Percentiles rank a stretch among this genome's conserved stretches.
These are phyloP conservation scores for Mionectes olivaceus DNA, from an alignment of 2,797 vertebrate genomes.

Conservation along the genomic window DNA sequence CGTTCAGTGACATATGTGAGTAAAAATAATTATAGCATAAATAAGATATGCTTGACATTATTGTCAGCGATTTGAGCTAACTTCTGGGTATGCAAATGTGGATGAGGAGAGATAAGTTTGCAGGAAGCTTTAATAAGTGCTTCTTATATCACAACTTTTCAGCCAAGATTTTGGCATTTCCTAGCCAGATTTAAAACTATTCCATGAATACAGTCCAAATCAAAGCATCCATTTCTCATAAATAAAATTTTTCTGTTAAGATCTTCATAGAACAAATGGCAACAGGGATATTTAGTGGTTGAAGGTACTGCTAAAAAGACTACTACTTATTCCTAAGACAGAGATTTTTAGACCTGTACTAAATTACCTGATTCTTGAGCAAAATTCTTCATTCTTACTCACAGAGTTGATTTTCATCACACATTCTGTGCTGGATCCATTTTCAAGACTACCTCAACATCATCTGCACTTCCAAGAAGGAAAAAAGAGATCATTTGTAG, in stretches of 20 bases:
- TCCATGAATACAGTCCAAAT: not conserved
- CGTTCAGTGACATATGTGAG: not conserved
- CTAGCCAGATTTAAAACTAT: not conserved
- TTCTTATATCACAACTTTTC: not conserved
- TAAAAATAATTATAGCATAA: constrained; percentile 34
- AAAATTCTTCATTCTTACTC: not conserved
- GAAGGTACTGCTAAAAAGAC: not conserved
- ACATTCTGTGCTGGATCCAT: not conserved
- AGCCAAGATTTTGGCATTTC: not conserved
- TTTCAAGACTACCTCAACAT: not conserved
- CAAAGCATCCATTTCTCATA: not conserved
- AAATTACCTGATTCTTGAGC: not conserved
- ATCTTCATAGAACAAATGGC: not conserved
- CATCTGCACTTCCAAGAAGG: not conserved
- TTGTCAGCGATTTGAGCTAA: not conserved
- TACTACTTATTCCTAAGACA: not conserved
- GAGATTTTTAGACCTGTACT: not conserved
- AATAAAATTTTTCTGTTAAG: not conserved
- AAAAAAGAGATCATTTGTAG: not conserved
- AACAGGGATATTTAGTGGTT: not conserved
- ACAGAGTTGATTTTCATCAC: not conserved
- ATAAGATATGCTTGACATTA: not conserved
- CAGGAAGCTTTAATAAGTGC: not conserved
- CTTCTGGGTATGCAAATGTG: not conserved
- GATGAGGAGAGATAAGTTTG: not conserved